These are phyloP conservation scores for Drosophila auraria DNA, from an alignment of 1,140 invertebrate species.

Conservation along the genomic window DNA sequence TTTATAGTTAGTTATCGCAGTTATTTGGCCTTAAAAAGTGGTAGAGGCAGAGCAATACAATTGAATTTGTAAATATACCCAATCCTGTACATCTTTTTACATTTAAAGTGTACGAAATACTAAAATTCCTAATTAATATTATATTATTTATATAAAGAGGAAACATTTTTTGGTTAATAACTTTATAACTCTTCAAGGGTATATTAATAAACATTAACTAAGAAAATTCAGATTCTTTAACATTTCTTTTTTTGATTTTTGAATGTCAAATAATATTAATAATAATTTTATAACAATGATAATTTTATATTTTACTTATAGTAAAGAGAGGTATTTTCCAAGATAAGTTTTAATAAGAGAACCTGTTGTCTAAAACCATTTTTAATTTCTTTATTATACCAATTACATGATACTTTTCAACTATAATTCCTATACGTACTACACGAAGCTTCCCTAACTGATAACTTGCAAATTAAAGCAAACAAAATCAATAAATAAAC, in stretches of 20 bases:
- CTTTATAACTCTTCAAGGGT: too few relatives aligned
- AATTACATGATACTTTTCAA: too few relatives aligned
- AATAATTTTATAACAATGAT: too few relatives aligned
- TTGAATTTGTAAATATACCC: too few relatives aligned
- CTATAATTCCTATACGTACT: too few relatives aligned
- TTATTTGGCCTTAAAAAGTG: background rate
- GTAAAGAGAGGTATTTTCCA: background rate
- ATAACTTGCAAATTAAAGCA: background rate
- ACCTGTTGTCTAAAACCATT: background rate
- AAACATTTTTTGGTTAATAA: too few relatives aligned
- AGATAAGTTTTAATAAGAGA: background rate
- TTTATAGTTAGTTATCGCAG: background rate
- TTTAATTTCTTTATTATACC: background rate
- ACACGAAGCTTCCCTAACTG: background rate
- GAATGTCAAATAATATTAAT: too few relatives aligned
- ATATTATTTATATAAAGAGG: background rate
- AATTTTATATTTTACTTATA: background rate
- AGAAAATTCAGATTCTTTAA: too few relatives aligned
- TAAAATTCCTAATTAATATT: background rate
- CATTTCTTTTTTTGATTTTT: too few relatives aligned
- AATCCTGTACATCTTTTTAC: too few relatives aligned
- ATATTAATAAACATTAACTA: too few relatives aligned
- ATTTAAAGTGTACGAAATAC: background rate
- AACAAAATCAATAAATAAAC: background rate
- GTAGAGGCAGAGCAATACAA: background rate